Evolutionary conservation across 1,140 invertebrate genomes (phyloP), one percentile per base, ranked within the genome.

Genomic region (Drosophila rufa): DNA sequence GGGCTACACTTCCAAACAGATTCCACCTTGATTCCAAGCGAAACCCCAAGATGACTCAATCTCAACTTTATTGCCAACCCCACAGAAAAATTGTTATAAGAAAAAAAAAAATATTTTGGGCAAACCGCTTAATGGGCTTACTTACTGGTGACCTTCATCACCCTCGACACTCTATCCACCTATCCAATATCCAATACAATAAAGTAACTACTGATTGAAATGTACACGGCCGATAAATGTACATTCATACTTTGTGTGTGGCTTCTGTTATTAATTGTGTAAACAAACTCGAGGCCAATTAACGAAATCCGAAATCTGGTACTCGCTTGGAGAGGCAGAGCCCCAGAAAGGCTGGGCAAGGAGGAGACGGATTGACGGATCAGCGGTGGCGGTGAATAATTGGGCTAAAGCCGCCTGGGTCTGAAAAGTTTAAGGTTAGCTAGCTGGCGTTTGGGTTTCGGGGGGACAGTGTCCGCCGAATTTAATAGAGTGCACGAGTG

Each of bases 401-500:
- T 78, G 47, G 65, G 75, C 75, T 59, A 69, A 53, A 25, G 42
- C 55, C 46, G 47, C 55, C 46, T 47, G 50, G 65, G 51, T 62
- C 27, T 38, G 61, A 75, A 82, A 69, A 86, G 82, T 70, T 85
- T 82, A 85, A 84, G 68, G 76, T 80, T 74, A 76, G 69, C 59
- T 36, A 9, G 33, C 51, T 55, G 15, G 51, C 55, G 50, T 36
- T 43, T 59, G 62, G 74, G 27, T 7, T 69, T 47, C 65, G 47
- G 51, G 53, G 65, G 36, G 45, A 73, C 51, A 73, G 30, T 73
- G 55, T 73, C 67, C 22, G 67, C 67, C 17, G 67, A 80, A 58
- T 80, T 84, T 84, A 84, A 84, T 76, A 84, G 67, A 85, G 82
- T 84, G 81, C 77, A 84, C 81, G 81, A 83, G 81, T 83, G 78